These are phyloP conservation scores for Diarsia brunnea DNA, from an alignment of 2,888 invertebrate genomes.

Conservation along the genomic window DNA sequence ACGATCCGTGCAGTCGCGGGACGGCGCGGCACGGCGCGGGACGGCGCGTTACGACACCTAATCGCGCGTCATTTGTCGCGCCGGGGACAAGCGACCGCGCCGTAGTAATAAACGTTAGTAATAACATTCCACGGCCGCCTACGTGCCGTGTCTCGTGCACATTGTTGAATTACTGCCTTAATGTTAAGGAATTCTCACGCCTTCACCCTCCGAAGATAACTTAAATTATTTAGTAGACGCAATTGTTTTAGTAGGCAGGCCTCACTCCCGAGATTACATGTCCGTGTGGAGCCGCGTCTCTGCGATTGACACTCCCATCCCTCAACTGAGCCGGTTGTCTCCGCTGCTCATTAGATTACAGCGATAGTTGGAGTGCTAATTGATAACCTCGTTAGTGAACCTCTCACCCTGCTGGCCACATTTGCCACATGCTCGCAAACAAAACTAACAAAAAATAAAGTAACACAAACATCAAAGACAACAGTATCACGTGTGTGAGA, in stretches of 20 bases:
- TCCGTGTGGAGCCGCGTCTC: neutral
- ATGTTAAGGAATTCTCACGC: conserved; percentile 53
- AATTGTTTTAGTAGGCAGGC: conserved; percentile 20
- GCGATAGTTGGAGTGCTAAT: neutral
- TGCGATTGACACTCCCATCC: neutral
- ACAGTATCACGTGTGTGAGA: neutral
- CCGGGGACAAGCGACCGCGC: conserved; percentile 32
- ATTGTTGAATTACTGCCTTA: conserved; percentile 49
- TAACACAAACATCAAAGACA: conserved; percentile 13
- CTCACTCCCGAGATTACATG: conserved; percentile 19
- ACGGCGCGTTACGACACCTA: conserved; percentile 23
- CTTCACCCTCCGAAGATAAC: conserved; percentile 17
- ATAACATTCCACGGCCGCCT: conserved; percentile 58
- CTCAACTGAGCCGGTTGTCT: neutral
- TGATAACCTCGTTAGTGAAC: conserved; percentile 21
- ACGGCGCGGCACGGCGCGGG: neutral
- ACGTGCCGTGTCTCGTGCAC: conserved; percentile 52
- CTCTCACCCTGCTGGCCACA: conserved; percentile 11
- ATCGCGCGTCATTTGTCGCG: conserved; percentile 58
- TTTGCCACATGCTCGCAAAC: conserved; percentile 9
- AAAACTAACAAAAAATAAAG: neutral
- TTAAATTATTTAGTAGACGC: conserved; percentile 47
- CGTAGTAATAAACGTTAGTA: conserved; percentile 42
- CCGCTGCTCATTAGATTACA: conserved; percentile 23
- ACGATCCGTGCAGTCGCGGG: conserved; percentile 16